These are phyloP conservation scores for Brachyptera risi DNA, from an alignment of 2,888 invertebrate genomes.

Conservation along the genomic window DNA sequence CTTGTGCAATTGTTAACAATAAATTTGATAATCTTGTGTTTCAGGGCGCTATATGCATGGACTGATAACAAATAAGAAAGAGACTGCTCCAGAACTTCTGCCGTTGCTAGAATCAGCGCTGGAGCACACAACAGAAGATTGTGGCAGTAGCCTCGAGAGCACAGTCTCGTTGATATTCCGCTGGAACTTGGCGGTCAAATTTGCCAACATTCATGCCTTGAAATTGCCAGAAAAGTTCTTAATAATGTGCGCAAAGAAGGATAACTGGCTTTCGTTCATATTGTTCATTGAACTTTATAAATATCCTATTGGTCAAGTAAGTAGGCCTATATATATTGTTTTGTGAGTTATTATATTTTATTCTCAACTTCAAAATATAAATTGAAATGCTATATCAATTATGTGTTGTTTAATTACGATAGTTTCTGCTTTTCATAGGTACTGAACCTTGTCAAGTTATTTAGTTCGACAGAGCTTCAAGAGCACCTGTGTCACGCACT, in stretches of 20 bases:
- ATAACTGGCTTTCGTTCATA: slow-evolving; percentile 68
- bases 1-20: no score
- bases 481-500: slow-evolving; percentile 50
- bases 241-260: slow-evolving; percentile 53
- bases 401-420: background rate
- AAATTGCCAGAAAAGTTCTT: slow-evolving; percentile 57
- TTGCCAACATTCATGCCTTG: slow-evolving; percentile 55
- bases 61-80: no score
- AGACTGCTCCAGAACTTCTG: slow-evolving; percentile 13
- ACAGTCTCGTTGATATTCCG: slow-evolving; percentile 44
- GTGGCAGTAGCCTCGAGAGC: no score
- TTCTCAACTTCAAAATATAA: no score
- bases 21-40: no score
- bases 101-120: slow-evolving; percentile 25
- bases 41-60: no score
- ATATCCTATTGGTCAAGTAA: slow-evolving; percentile 59
- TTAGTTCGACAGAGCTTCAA: slow-evolving; percentile 53
- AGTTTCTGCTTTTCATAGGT: slow-evolving; percentile 34
- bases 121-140: background rate
- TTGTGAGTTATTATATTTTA: no score
- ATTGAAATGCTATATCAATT: background rate
- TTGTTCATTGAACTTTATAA: slow-evolving; percentile 65
- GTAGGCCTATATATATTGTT: background rate
- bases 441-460: slow-evolving; percentile 53
- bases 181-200: slow-evolving; percentile 58